phyloP scores from a whole-genome alignment of 2,888 invertebrate species.

The Epirrhoe alternata region DNA sequence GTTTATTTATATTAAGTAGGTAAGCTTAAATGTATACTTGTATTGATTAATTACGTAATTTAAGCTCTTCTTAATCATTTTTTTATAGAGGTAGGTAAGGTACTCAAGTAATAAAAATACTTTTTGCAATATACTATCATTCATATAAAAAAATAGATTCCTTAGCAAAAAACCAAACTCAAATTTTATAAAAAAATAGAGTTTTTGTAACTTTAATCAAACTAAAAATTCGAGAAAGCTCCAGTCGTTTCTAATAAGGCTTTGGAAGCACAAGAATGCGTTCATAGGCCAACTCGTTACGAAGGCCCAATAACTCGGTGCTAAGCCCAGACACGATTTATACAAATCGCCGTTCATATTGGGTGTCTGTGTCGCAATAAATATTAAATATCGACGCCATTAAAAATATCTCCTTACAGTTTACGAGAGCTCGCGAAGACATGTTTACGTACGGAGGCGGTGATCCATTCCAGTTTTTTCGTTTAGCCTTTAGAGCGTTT shows the following conservation, averaged over 20 bases:
- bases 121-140: too few species aligned
- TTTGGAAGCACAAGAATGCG: constrained; percentile 25
- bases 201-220: too few species aligned
- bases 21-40: too few species aligned
- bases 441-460: constrained; percentile 79
- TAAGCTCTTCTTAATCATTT: too few species aligned
- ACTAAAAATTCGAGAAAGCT: constrained; percentile 5
- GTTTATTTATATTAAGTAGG: too few species aligned
- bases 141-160: too few species aligned
- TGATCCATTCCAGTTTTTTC: constrained; percentile 77
- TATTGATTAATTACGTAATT: too few species aligned
- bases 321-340: constrained; percentile 54
- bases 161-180: too few species aligned
- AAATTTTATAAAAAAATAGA: too few species aligned
- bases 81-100: too few species aligned
- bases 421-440: constrained; percentile 80
- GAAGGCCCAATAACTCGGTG: constrained; percentile 31
- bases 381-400: constrained; percentile 84
- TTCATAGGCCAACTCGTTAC: constrained; percentile 34
- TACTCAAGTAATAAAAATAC: too few species aligned
- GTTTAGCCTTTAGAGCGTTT: constrained; percentile 51
- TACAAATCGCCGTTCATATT: constrained; percentile 81
- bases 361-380: constrained; percentile 82
- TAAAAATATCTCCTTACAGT: constrained; percentile 84
- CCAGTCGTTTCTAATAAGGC: constrained; percentile 5